Percentiles rank a stretch among this genome's conserved stretches.
These are phyloP conservation scores for Scelioninae gen. 2 DNA, from an alignment of 2,888 invertebrate species.

Conservation along the genomic window DNA sequence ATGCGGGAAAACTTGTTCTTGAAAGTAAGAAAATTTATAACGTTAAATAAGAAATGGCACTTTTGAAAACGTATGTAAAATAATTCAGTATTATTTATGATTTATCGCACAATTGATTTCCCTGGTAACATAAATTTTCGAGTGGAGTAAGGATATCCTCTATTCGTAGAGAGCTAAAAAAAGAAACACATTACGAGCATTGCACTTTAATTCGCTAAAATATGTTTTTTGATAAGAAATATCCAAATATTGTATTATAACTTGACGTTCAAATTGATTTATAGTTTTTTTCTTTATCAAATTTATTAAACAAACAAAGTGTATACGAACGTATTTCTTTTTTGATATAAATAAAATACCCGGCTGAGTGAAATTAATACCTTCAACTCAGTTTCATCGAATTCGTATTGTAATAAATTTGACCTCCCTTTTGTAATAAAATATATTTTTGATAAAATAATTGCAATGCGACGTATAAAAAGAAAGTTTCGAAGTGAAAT, in stretches of 20 bases:
- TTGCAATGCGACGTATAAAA: no score
- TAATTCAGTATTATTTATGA: constrained; percentile 37
- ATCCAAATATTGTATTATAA: background rate
- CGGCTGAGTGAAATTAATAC: no score
- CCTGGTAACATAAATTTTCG: constrained; percentile 37
- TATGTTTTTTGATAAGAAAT: background rate
- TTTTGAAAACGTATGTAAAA: constrained; percentile 24
- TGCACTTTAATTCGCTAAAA: constrained; percentile 34
- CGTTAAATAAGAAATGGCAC: constrained; percentile 6
- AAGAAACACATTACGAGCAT: constrained; percentile 17
- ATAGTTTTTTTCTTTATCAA: background rate
- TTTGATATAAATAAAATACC: no score
- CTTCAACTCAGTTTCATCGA: no score
- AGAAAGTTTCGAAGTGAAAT: no score
- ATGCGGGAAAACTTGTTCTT: no score
- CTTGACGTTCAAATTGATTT: background rate
- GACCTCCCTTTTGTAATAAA: no score
- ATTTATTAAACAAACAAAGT: no score
- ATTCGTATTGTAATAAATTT: no score
- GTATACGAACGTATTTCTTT: no score
- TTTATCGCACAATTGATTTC: constrained; percentile 43
- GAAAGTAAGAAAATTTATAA: background rate
- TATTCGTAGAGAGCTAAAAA: constrained; percentile 18
- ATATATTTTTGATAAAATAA: no score
- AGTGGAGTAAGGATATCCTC: constrained; percentile 17